phyloP scores from a whole-genome alignment of 2,797 vertebrate genomes.

The Xiphophorus birchmanni region DNA sequence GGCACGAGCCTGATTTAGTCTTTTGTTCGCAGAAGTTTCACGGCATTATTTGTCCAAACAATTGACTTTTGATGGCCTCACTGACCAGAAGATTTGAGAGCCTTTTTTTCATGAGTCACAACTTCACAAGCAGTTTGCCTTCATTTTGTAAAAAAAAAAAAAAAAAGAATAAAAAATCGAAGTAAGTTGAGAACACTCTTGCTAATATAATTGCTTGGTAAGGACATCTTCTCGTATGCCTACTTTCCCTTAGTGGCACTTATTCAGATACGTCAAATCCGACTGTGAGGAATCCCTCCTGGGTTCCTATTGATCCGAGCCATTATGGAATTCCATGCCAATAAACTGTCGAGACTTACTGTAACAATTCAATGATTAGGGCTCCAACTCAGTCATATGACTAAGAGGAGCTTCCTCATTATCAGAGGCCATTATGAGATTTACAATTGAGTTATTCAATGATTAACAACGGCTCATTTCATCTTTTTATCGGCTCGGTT shows the following conservation, averaged over 20 bases:
- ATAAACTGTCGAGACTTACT: conserved; percentile 82
- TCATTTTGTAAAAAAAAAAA: not conserved
- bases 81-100: conserved; percentile 27
- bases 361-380: conserved; percentile 83
- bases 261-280: conserved; percentile 79
- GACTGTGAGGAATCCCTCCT: conserved; percentile 70
- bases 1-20: conserved; percentile 68
- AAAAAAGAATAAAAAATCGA: not conserved
- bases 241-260: conserved; percentile 60
- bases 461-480: conserved; percentile 79
- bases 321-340: conserved; percentile 81
- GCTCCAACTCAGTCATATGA: conserved; percentile 65
- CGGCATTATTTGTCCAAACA: conserved; percentile 49
- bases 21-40: conserved; percentile 57
- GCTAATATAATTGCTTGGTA: conserved; percentile 46
- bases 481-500: conserved; percentile 66
- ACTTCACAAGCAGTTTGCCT: conserved; percentile 7
- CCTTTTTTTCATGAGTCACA: conserved; percentile 21
- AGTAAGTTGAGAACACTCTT: conserved; percentile 37
- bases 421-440: conserved; percentile 82
- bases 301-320: conserved; percentile 74
- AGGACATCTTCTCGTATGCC: conserved; percentile 41
- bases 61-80: conserved; percentile 54
- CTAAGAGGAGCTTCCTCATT: conserved; percentile 78
- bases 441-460: conserved; percentile 79